A percentile compares a stretch with the other conserved stretches of the same genome.
These are phyloP conservation scores for Himalopsyche japonica DNA, from an alignment of 2,888 invertebrate genomes.

Conservation along the genomic window DNA sequence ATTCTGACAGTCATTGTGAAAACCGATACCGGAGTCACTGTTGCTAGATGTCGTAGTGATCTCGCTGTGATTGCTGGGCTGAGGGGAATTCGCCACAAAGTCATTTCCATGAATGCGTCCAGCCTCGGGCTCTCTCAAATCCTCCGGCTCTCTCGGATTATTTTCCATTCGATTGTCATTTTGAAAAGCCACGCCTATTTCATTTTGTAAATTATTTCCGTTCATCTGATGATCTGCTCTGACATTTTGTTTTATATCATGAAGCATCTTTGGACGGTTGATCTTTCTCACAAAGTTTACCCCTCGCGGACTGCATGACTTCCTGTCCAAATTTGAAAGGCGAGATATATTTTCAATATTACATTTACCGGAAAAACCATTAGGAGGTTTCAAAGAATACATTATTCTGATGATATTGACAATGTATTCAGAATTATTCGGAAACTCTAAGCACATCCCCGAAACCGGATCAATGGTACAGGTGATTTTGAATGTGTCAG, in stretches of 20 bases:
- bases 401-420: slow-evolving; percentile 73
- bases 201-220: slow-evolving; percentile 49
- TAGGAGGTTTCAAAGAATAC: slow-evolving; percentile 66
- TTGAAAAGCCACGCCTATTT: slow-evolving; percentile 33
- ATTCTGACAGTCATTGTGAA: slow-evolving; percentile 84
- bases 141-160: slow-evolving; percentile 23
- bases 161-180: slow-evolving; percentile 29
- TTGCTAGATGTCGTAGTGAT: slow-evolving; percentile 85
- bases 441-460: slow-evolving; percentile 86
- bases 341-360: slow-evolving; percentile 54
- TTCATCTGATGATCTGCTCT: slow-evolving; percentile 33
- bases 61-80: slow-evolving; percentile 81
- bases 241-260: slow-evolving; percentile 47
- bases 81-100: slow-evolving; percentile 75
- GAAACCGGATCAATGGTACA: slow-evolving; percentile 80
- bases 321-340: slow-evolving; percentile 47
- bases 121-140: slow-evolving; percentile 31
- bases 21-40: slow-evolving; percentile 94
- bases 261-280: slow-evolving; percentile 42
- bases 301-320: slow-evolving; percentile 52
- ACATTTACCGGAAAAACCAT: slow-evolving; percentile 51
- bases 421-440: slow-evolving; percentile 79
- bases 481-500: slow-evolving; percentile 81
- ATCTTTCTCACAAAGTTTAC: slow-evolving; percentile 38
- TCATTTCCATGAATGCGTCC: slow-evolving; percentile 52